phyloP scores from a whole-genome alignment of 2,888 invertebrate species.

The Phyllotreta cruciferae region DNA sequence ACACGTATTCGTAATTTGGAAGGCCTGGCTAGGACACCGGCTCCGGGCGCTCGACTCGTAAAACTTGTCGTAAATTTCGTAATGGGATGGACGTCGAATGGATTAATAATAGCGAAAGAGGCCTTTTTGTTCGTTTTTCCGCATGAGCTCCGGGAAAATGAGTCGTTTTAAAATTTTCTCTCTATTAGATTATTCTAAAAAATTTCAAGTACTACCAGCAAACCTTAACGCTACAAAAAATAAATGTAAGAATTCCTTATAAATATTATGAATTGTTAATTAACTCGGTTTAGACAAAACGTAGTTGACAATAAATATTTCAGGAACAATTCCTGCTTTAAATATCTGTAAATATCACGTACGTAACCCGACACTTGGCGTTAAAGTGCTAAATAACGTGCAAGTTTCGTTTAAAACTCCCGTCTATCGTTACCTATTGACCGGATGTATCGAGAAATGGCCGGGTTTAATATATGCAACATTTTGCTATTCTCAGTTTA shows the following conservation, averaged over 20 bases:
- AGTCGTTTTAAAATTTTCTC: too few species aligned
- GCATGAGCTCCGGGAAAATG: too few species aligned
- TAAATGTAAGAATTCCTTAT: too few species aligned
- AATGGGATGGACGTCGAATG: slow-evolving; percentile 27
- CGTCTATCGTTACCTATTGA: neutral
- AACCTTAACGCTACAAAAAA: too few species aligned
- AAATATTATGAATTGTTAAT: too few species aligned
- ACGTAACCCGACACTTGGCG: neutral
- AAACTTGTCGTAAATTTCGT: slow-evolving; percentile 34
- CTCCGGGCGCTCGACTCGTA: slow-evolving; percentile 33
- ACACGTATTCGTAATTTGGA: slow-evolving; percentile 44
- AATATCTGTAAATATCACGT: neutral
- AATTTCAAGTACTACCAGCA: too few species aligned
- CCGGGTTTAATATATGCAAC: too few species aligned
- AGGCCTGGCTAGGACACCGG: slow-evolving; percentile 29
- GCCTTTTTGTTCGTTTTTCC: slow-evolving; percentile 3
- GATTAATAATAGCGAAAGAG: slow-evolving; percentile 20
- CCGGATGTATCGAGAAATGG: neutral
- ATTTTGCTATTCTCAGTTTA: too few species aligned
- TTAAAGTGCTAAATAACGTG: slow-evolving; percentile 1
- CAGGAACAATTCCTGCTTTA: neutral
- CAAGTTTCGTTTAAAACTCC: neutral
- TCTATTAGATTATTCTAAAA: too few species aligned
- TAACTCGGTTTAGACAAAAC: too few species aligned
- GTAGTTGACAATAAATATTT: neutral